These are phyloP conservation scores for Glossosoma conforme DNA, from an alignment of 1,140 invertebrate genomes.

Conservation along the genomic window DNA sequence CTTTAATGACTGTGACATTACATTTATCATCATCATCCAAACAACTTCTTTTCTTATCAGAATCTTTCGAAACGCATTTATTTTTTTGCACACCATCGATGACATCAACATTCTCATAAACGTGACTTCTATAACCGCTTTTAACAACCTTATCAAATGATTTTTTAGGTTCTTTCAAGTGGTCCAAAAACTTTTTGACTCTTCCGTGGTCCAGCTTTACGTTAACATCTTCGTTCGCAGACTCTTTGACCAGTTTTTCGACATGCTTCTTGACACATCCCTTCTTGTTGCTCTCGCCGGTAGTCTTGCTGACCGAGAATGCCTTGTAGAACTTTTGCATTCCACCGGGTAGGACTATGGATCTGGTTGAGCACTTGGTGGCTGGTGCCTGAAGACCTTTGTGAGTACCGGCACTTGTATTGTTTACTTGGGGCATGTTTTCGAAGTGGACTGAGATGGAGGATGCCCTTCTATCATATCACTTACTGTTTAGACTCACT, in stretches of 20 bases:
- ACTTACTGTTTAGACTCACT: too few species aligned
- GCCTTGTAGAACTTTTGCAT: slow-evolving; percentile 51
- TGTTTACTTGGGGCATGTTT: slow-evolving; percentile 49
- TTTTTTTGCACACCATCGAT: slow-evolving; percentile 19
- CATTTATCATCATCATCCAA: slow-evolving; percentile 5
- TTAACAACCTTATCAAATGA: slow-evolving; percentile 5
- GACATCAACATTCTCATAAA: slow-evolving; percentile 50
- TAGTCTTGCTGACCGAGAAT: slow-evolving; percentile 40
- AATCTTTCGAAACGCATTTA: slow-evolving; percentile 23
- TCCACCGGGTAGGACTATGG: slow-evolving; percentile 31
- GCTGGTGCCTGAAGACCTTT: neutral
- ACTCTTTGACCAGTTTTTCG: slow-evolving; percentile 43
- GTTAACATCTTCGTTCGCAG: slow-evolving; percentile 36
- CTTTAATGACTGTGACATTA: slow-evolving; percentile 31
- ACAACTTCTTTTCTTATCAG: slow-evolving; percentile 10
- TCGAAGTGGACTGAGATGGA: too few species aligned
- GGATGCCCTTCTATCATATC: too few species aligned
- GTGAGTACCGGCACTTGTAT: too few species aligned
- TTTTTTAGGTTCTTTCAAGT: slow-evolving; percentile 34
- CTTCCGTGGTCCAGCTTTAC: slow-evolving; percentile 40
- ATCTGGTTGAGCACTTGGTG: slow-evolving; percentile 1
- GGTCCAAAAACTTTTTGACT: slow-evolving; percentile 40
- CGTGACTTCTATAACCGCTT: slow-evolving; percentile 23
- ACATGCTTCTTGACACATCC: slow-evolving; percentile 37
- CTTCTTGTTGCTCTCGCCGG: slow-evolving; percentile 16